phyloP scores from a whole-genome alignment of 2,113 vertebrate species.

The Panurus biarmicus region DNA sequence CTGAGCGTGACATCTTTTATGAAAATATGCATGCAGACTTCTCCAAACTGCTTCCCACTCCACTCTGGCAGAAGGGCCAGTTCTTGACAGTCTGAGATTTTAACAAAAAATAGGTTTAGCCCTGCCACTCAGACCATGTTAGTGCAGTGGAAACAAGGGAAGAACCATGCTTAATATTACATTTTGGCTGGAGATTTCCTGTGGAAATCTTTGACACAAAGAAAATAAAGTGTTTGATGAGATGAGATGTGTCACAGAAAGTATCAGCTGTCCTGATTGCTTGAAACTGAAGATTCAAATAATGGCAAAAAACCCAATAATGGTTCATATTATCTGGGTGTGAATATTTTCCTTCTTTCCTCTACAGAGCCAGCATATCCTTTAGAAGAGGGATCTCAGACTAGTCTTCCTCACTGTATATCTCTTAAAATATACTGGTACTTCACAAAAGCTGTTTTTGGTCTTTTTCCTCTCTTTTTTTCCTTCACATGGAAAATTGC shows the following conservation, averaged over 20 bases:
- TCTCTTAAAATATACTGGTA: not conserved
- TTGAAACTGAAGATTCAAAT: not conserved
- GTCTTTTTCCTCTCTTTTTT: not conserved
- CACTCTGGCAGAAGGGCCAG: not conserved
- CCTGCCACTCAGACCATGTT: not conserved
- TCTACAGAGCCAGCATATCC: not conserved
- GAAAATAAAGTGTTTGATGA: not conserved
- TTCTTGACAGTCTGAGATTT: not conserved
- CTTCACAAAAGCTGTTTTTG: not conserved
- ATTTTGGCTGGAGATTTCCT: not conserved
- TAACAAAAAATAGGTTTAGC: not conserved
- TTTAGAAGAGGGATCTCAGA: not conserved
- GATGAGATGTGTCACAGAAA: not conserved
- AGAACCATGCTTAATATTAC: not conserved
- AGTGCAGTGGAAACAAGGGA: not conserved
- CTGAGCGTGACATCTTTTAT: conserved; percentile 31
- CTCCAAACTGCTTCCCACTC: conserved; percentile 20
- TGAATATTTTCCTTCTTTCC: not conserved
- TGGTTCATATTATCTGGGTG: not conserved
- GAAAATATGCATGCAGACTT: conserved; percentile 30
- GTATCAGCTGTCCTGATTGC: not conserved
- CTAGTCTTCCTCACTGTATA: not conserved
- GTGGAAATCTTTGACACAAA: not conserved
- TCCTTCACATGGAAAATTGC: not conserved
- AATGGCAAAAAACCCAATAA: not conserved